Evolutionary conservation across 2,113 vertebrate species (phyloP).

Genomic region (Lophotis ruficrista): DNA sequence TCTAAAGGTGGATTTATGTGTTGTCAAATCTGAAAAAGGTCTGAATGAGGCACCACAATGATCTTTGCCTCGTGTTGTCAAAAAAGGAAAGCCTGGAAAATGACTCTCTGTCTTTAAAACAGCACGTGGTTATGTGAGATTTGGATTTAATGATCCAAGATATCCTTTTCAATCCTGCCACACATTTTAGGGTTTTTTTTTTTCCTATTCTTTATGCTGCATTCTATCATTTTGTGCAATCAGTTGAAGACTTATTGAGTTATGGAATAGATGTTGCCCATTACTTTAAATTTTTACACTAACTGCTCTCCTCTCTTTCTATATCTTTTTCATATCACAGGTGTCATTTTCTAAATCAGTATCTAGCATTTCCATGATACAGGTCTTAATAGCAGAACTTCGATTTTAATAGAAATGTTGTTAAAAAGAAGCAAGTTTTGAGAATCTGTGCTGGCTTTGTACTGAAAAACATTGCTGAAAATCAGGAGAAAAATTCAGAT

Average conservation of each 20-base stretch:
- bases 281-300: neutral
- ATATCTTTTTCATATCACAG: neutral
- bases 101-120: neutral
- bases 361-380: neutral
- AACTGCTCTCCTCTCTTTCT: neutral
- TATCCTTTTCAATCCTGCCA: neutral
- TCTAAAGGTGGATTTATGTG: neutral
- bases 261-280: neutral
- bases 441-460: neutral
- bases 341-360: neutral
- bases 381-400: neutral
- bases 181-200: neutral
- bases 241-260: neutral
- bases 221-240: neutral
- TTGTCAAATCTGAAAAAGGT: neutral
- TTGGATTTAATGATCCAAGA: neutral
- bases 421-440: neutral
- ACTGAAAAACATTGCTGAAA: neutral
- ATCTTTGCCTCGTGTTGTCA: neutral
- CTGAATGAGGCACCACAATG: neutral
- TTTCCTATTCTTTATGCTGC: neutral
- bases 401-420: neutral
- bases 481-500: fast-evolving
- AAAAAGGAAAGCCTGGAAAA: neutral
- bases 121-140: neutral